A percentile compares a stretch with the other conserved stretches of the same genome.
Conservation (phyloP, 2,888 invertebrate genomes). For the Conistra vaccinii region DNA sequence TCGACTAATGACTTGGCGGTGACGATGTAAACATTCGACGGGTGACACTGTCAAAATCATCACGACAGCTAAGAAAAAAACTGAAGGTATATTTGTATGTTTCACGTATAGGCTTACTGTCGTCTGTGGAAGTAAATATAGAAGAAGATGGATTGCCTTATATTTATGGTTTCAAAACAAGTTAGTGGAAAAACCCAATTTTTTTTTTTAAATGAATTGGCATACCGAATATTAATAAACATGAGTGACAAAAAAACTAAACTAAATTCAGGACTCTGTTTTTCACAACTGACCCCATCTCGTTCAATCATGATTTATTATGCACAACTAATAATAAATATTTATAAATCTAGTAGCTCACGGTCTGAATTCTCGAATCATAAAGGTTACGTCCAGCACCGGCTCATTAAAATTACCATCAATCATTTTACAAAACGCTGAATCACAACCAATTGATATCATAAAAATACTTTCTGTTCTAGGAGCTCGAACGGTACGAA, state of each 20-base stretch:
- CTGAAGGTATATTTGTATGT: conserved; percentile 72
- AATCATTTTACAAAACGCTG: conserved; percentile 64
- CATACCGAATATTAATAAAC: neutral
- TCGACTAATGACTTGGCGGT: conserved; percentile 88
- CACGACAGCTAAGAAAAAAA: conserved; percentile 77
- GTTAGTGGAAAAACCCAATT: neutral
- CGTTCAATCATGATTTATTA: conserved; percentile 56
- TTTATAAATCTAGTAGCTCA: conserved; percentile 56
- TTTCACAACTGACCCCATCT: conserved; percentile 25
- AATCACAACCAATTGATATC: conserved; percentile 64
- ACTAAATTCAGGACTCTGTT: neutral
- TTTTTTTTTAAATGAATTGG: neutral
- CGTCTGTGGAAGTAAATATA: conserved; percentile 32
- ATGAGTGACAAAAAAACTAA: neutral
- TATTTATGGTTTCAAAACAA: neutral
- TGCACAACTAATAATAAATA: conserved; percentile 58
- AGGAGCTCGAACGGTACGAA: conserved; percentile 71
- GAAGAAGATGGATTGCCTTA: conserved; percentile 35
- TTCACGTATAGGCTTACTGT: conserved; percentile 66
- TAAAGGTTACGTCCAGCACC: conserved; percentile 53
- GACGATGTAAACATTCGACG: conserved; percentile 88
- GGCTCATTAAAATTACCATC: conserved; percentile 66
- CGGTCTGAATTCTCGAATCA: conserved; percentile 57
- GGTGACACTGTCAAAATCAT: conserved; percentile 84
- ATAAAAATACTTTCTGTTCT: conserved; percentile 62